Evolutionary conservation across 2,797 vertebrate genomes (phyloP), one percentile per base, ranked within the genome.

Genomic region (Eleutherodactylus coqui): DNA sequence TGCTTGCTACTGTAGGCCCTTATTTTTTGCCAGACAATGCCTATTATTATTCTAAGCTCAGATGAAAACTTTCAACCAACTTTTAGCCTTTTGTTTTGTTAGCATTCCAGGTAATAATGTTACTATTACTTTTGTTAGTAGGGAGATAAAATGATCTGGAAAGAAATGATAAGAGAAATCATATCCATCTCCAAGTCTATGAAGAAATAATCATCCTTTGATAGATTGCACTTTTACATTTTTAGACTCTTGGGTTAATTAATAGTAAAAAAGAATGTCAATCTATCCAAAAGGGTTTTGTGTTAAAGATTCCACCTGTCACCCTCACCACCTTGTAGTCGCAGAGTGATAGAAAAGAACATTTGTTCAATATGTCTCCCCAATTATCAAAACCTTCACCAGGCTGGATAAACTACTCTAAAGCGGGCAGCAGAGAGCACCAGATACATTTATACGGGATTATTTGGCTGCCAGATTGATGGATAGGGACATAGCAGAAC

Each of bases 381-480:
- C 64, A 85, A 79, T 90, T 92, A 91, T 91, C 90, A 89, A 64
- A 81, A 67, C 87, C 76, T 92, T 92, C 86, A 91, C 89, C 87
- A 88, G 80, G 83, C 75, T 82, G 89, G 85, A 90, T 90, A 76
- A 89, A 81, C 47, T 78, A 86, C 88, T 86, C 88, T 81, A 8
- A 19, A 24, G 17, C 51, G 21, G 51, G 51, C 51, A 53, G 51
- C 17, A 53, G 51, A 21, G 86, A 88, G 88, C 89, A 89, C 89
- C 89, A 91, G 90, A 93, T 92, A 93, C 91, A 92, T 92, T 89
- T 88, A 87, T 85, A 13, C 72, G 77, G 91, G 87, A 88, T 92
- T 92, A 89, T 93, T 85, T 80, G 84, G 90, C 88, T 93, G 93
- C 92, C 94, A 92, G 76, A 9, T 84, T 94, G 94, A 95, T 94